Evolutionary conservation across 2,113 vertebrate genomes (phyloP).

Genomic region (Mastomys natalensis): DNA sequence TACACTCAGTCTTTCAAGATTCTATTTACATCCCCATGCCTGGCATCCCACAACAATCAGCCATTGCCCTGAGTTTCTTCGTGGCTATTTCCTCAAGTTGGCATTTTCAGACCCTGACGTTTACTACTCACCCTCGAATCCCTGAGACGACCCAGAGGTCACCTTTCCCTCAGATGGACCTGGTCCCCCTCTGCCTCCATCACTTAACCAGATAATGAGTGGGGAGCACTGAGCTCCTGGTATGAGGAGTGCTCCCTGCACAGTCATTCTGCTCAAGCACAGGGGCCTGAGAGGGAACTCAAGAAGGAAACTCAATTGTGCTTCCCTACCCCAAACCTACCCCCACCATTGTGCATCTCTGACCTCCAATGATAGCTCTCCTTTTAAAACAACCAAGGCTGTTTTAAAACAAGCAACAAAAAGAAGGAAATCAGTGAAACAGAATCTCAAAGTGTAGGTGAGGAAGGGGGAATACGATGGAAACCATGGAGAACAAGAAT

Average conservation of each 20-base stretch:
- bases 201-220: slow-evolving; percentile 70
- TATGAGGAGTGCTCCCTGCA: slow-evolving; percentile 41
- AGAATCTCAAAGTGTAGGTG: background rate
- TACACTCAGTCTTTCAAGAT: background rate
- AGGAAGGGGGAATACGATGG: background rate
- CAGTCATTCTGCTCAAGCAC: slow-evolving; percentile 3
- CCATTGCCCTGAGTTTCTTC: slow-evolving; percentile 63
- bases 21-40: background rate
- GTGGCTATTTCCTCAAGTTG: slow-evolving; percentile 54
- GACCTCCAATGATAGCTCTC: background rate
- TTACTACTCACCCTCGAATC: background rate
- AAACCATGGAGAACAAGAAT: background rate
- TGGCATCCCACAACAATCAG: background rate
- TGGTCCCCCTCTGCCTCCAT: background rate
- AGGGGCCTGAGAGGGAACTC: too few relatives aligned
- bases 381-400: background rate
- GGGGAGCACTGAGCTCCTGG: slow-evolving; percentile 20
- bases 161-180: background rate
- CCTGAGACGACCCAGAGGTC: slow-evolving; percentile 56
- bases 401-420: too few relatives aligned
- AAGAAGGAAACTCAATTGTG: background rate
- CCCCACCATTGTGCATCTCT: background rate
- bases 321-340: background rate
- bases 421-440: background rate
- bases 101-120: slow-evolving; percentile 62